Evolutionary conservation across 2,797 vertebrate genomes (phyloP).

Genomic region (Chelidonichthys spinosus): DNA sequence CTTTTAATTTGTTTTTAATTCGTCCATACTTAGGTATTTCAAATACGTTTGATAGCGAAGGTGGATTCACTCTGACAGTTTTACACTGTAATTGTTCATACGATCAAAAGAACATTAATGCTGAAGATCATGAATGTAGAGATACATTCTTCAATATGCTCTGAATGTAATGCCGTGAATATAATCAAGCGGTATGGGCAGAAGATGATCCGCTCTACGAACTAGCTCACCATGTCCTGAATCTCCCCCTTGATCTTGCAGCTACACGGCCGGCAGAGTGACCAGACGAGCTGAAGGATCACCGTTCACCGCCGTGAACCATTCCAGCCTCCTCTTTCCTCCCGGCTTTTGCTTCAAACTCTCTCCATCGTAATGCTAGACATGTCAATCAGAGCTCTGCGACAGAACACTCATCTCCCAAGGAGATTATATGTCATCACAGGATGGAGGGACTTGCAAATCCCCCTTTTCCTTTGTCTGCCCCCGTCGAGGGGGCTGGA

Average conservation of each 20-base stretch:
- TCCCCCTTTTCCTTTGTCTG: constrained; percentile 71
- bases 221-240: constrained; percentile 11
- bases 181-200: constrained; percentile 11
- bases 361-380: constrained; percentile 64
- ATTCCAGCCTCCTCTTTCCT: constrained; percentile 50
- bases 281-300: constrained; percentile 48
- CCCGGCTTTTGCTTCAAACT: constrained; percentile 42
- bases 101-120: not conserved
- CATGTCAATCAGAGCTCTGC: constrained; percentile 81
- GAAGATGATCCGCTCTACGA: constrained; percentile 13
- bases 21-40: constrained; percentile 7
- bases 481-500: constrained; percentile 62
- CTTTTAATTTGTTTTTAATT: constrained; percentile 4
- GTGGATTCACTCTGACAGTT: not conserved
- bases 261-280: constrained; percentile 42
- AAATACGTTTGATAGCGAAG: not conserved
- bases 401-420: constrained; percentile 79
- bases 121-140: not conserved
- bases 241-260: constrained; percentile 42
- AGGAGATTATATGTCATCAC: constrained; percentile 87
- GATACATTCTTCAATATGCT: not conserved
- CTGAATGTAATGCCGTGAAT: not conserved
- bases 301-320: constrained; percentile 39
- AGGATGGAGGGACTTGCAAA: constrained; percentile 82
- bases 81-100: not conserved